Conservation (phyloP, 2,113 vertebrate species). For the Chaetops frenatus region DNA sequence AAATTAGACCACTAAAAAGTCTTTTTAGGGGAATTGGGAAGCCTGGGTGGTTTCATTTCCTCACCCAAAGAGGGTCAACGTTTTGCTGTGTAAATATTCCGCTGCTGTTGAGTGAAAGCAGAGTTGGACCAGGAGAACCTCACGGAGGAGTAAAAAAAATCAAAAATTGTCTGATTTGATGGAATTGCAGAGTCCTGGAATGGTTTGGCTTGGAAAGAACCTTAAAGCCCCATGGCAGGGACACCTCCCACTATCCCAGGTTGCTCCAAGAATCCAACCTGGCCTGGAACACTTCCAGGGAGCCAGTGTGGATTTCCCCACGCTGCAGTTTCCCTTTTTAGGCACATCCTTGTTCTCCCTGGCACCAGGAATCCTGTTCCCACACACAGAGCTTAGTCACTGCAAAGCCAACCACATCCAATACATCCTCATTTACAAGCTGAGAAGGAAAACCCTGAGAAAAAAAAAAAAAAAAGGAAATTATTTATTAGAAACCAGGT, state of each 20-base stretch:
- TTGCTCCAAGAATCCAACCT: background rate
- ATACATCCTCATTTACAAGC: background rate
- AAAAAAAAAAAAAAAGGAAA: background rate
- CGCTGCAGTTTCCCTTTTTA: background rate
- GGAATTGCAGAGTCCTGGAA: background rate
- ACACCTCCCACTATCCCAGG: background rate
- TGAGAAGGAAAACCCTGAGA: background rate
- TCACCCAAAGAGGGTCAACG: fast-evolving
- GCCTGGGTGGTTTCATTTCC: background rate
- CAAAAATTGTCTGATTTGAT: background rate
- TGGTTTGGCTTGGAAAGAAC: background rate
- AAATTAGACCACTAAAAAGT: background rate
- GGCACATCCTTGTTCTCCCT: background rate
- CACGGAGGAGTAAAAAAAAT: fast-evolving
- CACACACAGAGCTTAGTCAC: background rate
- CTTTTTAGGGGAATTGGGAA: background rate
- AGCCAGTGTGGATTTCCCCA: background rate
- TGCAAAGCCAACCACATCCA: background rate
- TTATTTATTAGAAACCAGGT: background rate
- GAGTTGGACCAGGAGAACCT: background rate
- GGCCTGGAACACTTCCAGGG: background rate
- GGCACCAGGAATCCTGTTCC: background rate
- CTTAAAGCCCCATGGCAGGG: background rate
- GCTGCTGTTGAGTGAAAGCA: background rate
- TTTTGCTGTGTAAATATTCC: background rate